Evolutionary conservation across 2,888 invertebrate genomes (phyloP).

Genomic region (Mimachlamys varia): DNA sequence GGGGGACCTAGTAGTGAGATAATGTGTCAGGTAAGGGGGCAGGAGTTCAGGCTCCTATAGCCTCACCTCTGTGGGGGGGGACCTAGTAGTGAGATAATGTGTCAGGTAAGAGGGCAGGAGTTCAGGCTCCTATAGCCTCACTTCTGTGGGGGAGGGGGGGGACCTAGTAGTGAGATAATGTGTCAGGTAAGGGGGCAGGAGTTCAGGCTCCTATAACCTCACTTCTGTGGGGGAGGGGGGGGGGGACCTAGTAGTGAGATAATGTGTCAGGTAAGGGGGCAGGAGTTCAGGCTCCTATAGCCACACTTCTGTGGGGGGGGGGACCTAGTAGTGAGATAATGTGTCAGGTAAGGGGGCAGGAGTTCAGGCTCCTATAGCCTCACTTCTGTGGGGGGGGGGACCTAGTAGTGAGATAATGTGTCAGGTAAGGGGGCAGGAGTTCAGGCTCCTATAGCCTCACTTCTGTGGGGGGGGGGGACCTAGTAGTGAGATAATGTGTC

Average conservation of each 20-base stretch:
- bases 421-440: slow-evolving; percentile 2
- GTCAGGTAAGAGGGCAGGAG: neutral
- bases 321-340: neutral
- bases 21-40: neutral
- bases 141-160: neutral
- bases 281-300: neutral
- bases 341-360: neutral
- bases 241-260: neutral
- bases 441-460: neutral
- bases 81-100: neutral
- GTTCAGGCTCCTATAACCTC: neutral
- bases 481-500: neutral
- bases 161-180: neutral
- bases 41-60: neutral
- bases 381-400: no score
- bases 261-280: neutral
- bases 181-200: neutral
- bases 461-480: no score
- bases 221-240: no score
- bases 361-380: neutral
- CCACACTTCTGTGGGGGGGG: neutral
- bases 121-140: neutral
- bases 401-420: neutral
- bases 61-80: neutral
- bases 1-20: neutral